Evolutionary conservation across 2,888 invertebrate genomes (phyloP), one percentile per base, ranked within the genome.

Genomic region (Nomada goodeniana): DNA sequence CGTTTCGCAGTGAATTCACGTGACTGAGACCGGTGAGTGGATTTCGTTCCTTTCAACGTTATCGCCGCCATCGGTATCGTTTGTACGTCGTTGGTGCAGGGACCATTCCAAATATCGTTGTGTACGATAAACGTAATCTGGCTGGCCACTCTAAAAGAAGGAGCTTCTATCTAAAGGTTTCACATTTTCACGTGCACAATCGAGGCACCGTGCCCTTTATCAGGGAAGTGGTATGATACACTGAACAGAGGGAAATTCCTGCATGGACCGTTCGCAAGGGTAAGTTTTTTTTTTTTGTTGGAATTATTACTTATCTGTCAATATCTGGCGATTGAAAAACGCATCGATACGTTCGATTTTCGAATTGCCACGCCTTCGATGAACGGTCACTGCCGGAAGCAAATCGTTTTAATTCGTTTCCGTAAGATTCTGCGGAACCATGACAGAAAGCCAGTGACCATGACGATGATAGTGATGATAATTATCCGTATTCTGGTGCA

Each of bases 181-280:
- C 1, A 36, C 36, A 36, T 64, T 50, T 63, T 69, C 61, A 50
- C 23, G 26, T 47, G 60, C 13, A 36, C 42, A 64, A 36, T 65
- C 68, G 69, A 69, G 59, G 57, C 67, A 73, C 71, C 23, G 65
- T 61, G 74, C 20, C 53, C 23, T 65, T 61, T 61, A 59, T 52
- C 55, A 74, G 55, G n/a, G 23, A 74, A 69, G 81, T 87, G 91
- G 86, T 86, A 91, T 91, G 91, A 83, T 90, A 87, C 82, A 90
- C 87, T 91, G 89, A 91, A 82, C 68, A 82, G 77, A 80, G 72
- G 77, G 57, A 20, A 86, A 86, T 83, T 82, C 90, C 90, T 92
- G 89, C 88, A 90, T 91, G 92, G 91, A 92, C 89, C 90, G 88
- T 90, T 91, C 88, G 68, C 86, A 91, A 86, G 87, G 90, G 92